A percentile compares a stretch with the other conserved stretches of the same genome.
Conservation (phyloP, 2,113 vertebrate species). For the Urocolius indicus region DNA sequence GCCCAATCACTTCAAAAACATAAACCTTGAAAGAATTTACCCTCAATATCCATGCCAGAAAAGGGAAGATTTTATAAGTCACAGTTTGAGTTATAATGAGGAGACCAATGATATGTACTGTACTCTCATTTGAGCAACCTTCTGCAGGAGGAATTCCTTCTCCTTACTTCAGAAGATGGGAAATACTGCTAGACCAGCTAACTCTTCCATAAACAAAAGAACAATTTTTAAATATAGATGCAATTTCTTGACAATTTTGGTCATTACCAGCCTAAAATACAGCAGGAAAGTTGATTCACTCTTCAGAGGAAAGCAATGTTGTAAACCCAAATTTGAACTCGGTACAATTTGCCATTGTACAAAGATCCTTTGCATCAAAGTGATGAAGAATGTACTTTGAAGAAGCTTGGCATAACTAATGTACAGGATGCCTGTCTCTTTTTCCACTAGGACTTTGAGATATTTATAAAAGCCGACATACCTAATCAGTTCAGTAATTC, state of each 20-base stretch:
- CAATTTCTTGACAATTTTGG: background rate
- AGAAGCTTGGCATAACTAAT: background rate
- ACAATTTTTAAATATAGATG: background rate
- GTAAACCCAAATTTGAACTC: background rate
- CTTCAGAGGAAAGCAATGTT: background rate
- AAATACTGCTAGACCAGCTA: background rate
- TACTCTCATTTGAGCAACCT: background rate
- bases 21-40: background rate
- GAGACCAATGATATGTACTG: background rate
- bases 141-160: conserved; percentile 12
- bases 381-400: background rate
- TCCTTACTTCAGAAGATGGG: background rate
- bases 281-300: background rate
- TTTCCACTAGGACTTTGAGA: background rate
- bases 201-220: background rate
- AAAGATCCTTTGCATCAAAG: background rate
- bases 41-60: background rate
- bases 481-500: conserved; percentile 26
- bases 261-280: background rate
- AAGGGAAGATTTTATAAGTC: background rate
- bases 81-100: background rate
- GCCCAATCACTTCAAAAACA: background rate
- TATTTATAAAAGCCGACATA: conserved; percentile 36
- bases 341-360: background rate
- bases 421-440: background rate